These are phyloP conservation scores for Coptotermes formosanus DNA, from an alignment of 1,140 invertebrate species.

Conservation along the genomic window DNA sequence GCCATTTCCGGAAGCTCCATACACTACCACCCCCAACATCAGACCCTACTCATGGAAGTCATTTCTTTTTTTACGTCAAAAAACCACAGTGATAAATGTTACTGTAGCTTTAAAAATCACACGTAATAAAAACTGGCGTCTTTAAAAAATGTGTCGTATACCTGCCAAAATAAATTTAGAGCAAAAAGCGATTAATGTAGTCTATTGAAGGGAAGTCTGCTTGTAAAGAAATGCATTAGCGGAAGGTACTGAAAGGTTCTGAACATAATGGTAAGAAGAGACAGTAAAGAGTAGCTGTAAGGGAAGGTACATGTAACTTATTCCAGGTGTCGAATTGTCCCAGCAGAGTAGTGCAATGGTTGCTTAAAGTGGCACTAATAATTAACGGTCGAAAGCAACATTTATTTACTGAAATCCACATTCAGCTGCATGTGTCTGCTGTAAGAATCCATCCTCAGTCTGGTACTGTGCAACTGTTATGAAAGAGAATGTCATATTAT, in stretches of 20 bases:
- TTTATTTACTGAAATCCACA: too few species aligned
- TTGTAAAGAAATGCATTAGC: background rate
- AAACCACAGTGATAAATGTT: background rate
- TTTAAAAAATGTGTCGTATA: conserved; percentile 1
- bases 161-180: background rate
- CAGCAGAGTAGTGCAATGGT: too few species aligned
- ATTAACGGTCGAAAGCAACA: too few species aligned
- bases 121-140: background rate
- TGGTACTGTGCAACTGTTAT: too few species aligned
- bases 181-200: background rate
- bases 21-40: background rate
- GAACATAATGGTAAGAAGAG: background rate
- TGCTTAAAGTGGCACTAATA: too few species aligned
- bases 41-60: conserved; percentile 16
- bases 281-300: background rate
- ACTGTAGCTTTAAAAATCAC: background rate
- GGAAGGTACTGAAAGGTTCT: background rate
- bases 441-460: too few species aligned
- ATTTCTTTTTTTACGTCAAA: background rate
- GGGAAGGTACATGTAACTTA: background rate
- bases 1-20: conserved; percentile 2
- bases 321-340: too few species aligned
- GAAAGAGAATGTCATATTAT: too few species aligned
- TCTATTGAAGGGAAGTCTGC: background rate
- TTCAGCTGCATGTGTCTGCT: too few species aligned